phyloP scores from a whole-genome alignment of 2,113 vertebrate species.

The Elephantulus edwardii region DNA sequence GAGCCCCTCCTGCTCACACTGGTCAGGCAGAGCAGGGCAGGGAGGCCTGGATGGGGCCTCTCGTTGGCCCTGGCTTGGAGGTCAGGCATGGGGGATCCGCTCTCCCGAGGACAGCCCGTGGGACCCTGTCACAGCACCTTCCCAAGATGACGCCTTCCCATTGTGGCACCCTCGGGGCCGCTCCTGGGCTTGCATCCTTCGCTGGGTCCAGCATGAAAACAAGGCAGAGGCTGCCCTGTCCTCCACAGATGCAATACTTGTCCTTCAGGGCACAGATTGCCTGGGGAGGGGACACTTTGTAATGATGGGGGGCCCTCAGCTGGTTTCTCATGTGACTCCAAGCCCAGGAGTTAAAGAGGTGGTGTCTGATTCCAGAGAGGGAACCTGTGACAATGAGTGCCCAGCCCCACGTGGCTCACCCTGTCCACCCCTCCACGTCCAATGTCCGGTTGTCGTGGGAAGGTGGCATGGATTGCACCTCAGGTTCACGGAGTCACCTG shows the following conservation, averaged over 20 bases:
- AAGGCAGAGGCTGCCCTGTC: not conserved
- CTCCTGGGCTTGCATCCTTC: accelerated
- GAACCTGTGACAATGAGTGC: no score
- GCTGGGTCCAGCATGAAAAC: no score
- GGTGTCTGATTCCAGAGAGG: not conserved
- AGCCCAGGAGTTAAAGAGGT: not conserved
- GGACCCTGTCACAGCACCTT: not conserved
- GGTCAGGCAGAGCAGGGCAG: accelerated
- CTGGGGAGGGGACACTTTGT: constrained; percentile 67
- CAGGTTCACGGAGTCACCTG: not conserved
- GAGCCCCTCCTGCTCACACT: accelerated
- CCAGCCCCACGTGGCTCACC: constrained; percentile 13
- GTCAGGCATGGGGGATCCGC: accelerated
- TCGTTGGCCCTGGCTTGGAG: not conserved
- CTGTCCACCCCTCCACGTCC: constrained; percentile 35
- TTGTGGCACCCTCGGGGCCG: not conserved
- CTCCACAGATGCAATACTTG: constrained; percentile 53
- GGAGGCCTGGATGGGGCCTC: not conserved
- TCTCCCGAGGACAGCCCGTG: not conserved
- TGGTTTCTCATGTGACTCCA: constrained; percentile 36
- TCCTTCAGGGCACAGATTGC: constrained; percentile 73
- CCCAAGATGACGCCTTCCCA: not conserved
- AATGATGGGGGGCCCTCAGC: not conserved
- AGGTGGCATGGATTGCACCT: not conserved
- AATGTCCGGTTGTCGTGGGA: not conserved